Base-by-base conservation (phyloP, 2,888 invertebrate species). In the Anthoptus insignis region DNA sequence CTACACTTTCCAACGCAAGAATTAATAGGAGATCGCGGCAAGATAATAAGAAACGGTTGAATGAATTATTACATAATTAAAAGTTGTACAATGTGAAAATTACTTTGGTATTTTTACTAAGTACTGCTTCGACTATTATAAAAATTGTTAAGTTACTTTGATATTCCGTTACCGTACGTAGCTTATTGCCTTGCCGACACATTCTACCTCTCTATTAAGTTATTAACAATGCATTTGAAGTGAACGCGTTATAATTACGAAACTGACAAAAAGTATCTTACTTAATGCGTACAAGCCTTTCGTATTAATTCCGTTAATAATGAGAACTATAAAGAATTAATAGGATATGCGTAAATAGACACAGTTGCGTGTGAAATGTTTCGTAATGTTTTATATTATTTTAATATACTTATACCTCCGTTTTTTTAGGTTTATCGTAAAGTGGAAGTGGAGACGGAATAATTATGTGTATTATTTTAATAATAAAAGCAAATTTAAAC, bases 241-340 rank as follows among this genome's bases (percentile, higher is more conserved):
- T 68, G 68, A 70, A 70, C 73, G 68, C 65, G 65, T 72, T 73
- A 72, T 74, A 74, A 75, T 74, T 75, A 72, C 54, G 65, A 65
- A 57, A 67, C 66, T 66, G 50, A 59, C 60, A 61, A 63, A 69
- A 64, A 64, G 47, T 67, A 57, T 37, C 58, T 71, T 69, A 57
- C 50, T 65, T 67, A 69, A 60, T 58, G 42, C 59, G 32, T 52
- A 54, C 52, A 50, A 52, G 19, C 58, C 56, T 54, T 49, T 58
- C 68, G 54, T 65, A 73, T 69, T 71, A 68, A 65, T 63, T 66
- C 67, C 54, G 57, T 53, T 67, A 57, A 61, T 70, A 73, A 72
- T 72, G 68, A 71, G 64, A 69, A 64, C 63, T 66, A 65, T 65
- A 60, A 66, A 60, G 63, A 66, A 68, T 68, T 65, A 47, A 63